Conservation (phyloP, 2,797 vertebrate species). For the Malurus leucopterus region DNA sequence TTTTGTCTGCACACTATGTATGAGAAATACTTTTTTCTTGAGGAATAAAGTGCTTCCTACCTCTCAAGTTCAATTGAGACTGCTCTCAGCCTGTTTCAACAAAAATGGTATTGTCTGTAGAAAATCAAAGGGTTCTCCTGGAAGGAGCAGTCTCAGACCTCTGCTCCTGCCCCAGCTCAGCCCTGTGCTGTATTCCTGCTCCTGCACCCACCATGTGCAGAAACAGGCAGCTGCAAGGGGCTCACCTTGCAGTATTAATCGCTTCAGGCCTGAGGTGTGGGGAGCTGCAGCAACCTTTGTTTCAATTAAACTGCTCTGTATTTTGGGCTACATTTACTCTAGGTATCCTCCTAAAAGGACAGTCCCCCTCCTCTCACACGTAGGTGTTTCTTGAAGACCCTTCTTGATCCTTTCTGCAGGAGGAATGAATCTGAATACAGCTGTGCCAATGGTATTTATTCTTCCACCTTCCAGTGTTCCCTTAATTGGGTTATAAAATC, state of each 20-base stretch:
- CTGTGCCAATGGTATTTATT: neutral
- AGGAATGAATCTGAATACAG: neutral
- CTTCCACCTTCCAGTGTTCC: neutral
- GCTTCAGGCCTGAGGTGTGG: rapidly evolving
- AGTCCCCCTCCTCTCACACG: neutral
- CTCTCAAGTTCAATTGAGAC: neutral
- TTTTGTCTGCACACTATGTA: neutral
- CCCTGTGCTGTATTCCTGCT: neutral
- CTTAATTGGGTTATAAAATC: neutral
- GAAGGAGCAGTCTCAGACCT: neutral
- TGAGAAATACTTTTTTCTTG: neutral
- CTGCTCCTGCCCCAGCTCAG: neutral
- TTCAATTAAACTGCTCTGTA: neutral
- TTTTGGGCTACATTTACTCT: neutral
- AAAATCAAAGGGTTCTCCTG: neutral
- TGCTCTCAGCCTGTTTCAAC: neutral
- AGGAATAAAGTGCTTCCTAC: neutral
- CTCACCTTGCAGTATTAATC: rapidly evolving
- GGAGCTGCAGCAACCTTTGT: neutral
- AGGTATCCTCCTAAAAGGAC: neutral
- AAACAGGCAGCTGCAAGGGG: neutral
- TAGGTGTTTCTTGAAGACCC: neutral
- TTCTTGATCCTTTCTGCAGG: neutral
- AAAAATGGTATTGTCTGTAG: neutral
- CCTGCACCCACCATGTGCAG: rapidly evolving